Base-by-base conservation (phyloP, 2,888 invertebrate genomes). In the Mesodorylaimus sp. region DNA sequence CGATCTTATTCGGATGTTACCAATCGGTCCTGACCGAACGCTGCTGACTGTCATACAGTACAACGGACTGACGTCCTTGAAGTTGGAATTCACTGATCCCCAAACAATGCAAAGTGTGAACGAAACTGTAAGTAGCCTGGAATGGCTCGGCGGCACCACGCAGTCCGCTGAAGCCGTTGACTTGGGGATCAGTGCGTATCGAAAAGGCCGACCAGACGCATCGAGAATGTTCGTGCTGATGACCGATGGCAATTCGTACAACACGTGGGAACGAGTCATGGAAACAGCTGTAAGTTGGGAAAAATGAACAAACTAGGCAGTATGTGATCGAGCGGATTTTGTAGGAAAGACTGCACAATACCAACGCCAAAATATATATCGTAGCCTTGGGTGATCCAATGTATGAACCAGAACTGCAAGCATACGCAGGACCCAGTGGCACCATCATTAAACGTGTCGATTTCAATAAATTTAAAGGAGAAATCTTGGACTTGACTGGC, bases 231-330 rank as follows among this genome's bases (percentile, higher is more conserved):
- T 39, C 41, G 41, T 39, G 21, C 41, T 39, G n/a, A 39, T 39
- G 41, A 39, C 41, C 7, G 41, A 39, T 23, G 41, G 41, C 41
- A 39, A 39, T 39, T 39, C 41, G 41, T 39, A 19, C 41, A 23
- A 39, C 41, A 23, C 41, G 7, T 39, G 41, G 41, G 41, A 39
- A 7, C 7, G n/a, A 39, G 21, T 7, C 13, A 16, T 39, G 7
- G 41, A 13, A 23, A 23, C 41, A 7, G 10, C 41, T 7, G 21
- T 7, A n/a, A 7, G 21, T 7, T 21, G 10, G 41, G 41, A 39
- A 21, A 39, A 39, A 39, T 39, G 41, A 39, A 10, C 41, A n/a
- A n/a, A n/a, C n/a, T n/a, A n/a, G n/a, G n/a, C n/a, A n/a, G n/a
- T n/a, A n/a, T n/a, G n/a, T n/a, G n/a, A n/a, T n/a, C n/a, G n/a